phyloP scores from a whole-genome alignment of 1,140 invertebrate species.

The Zelostemma sp. region DNA sequence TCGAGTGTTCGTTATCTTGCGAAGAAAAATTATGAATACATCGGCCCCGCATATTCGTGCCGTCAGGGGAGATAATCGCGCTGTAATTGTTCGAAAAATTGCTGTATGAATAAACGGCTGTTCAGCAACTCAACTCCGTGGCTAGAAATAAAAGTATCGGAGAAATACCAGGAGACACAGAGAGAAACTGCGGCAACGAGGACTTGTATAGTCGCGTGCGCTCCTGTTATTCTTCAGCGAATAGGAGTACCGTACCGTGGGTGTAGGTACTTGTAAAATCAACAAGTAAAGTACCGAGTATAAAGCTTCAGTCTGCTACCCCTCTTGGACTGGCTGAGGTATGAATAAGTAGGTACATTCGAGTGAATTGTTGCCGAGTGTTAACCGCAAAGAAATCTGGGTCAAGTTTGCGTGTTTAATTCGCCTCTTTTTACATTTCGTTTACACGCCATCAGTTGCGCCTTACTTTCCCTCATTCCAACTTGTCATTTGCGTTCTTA shows the following conservation, averaged over 20 bases:
- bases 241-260: constrained; percentile 19
- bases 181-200: constrained; percentile 21
- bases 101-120: neutral
- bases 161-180: constrained; percentile 16
- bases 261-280: constrained; percentile 46
- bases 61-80: no score
- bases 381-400: neutral
- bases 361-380: neutral
- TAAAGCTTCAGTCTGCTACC: constrained; percentile 13
- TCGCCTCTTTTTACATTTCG: neutral
- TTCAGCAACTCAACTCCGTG: neutral
- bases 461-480: neutral
- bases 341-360: constrained; percentile 1
- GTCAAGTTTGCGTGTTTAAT: neutral
- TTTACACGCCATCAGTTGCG: neutral
- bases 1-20: constrained; percentile 11
- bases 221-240: constrained; percentile 5
- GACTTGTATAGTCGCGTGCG: constrained; percentile 22
- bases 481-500: neutral
- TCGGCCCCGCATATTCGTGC: no score
- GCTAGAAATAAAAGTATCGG: neutral
- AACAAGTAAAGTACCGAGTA: constrained; percentile 37
- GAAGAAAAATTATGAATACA: no score
- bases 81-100: neutral
- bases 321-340: neutral